Evolutionary conservation across 2,113 vertebrate species (phyloP).

Genomic region (Leptobrachium leishanense): DNA sequence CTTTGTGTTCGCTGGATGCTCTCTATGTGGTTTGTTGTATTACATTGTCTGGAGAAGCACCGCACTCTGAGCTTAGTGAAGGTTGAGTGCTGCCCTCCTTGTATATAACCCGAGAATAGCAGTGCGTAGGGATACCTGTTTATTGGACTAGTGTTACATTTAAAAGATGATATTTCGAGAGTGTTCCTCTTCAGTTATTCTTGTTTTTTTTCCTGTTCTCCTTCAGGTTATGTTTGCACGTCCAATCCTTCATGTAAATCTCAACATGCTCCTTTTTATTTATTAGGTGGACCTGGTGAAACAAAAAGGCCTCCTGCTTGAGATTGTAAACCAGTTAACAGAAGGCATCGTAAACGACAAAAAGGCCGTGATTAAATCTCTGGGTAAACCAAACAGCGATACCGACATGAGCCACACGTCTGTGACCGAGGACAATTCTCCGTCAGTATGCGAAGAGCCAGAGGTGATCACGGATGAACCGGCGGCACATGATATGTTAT

Average conservation of each 20-base stretch:
- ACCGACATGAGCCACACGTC: background rate
- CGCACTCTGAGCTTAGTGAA: no score
- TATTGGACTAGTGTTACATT: no score
- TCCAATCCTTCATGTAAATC: background rate
- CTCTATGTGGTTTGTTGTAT: no score
- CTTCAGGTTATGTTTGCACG: no score
- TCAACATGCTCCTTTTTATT: background rate
- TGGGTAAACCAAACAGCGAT: conserved; percentile 37
- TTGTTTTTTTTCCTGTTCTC: background rate
- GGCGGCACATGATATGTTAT: rapidly evolving
- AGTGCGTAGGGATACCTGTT: no score
- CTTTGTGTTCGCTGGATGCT: no score
- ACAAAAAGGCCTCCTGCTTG: conserved; percentile 74
- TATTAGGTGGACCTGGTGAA: conserved; percentile 85
- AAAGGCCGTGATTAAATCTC: conserved; percentile 54
- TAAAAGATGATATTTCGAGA: no score
- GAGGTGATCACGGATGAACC: background rate
- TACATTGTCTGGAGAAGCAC: no score
- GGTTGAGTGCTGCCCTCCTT: no score
- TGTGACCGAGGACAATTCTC: background rate
- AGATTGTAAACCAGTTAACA: conserved; percentile 74
- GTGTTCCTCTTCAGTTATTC: no score
- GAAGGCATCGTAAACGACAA: conserved; percentile 82
- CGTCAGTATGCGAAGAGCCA: background rate
- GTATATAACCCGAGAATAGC: no score